Evolutionary conservation across 1,140 invertebrate genomes (phyloP), one percentile per base, ranked within the genome.

Genomic region (Drosophila trapezifrons): DNA sequence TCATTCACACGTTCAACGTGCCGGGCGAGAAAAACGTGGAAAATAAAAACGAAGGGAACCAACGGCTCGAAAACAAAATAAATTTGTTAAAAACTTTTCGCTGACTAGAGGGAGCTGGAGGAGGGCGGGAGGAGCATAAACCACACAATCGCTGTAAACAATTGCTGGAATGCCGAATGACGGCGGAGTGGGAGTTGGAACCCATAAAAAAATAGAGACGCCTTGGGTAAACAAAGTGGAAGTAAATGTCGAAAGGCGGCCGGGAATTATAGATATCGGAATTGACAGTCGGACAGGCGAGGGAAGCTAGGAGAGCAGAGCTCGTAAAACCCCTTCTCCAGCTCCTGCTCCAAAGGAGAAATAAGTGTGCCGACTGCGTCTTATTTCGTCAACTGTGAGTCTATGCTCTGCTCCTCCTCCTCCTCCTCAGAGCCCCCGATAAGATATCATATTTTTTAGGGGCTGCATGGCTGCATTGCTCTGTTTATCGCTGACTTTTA

Each of bases 141-240:
- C 81, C 81, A 75, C 81, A 75, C 71, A 74, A 76, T 57, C 52
- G 66, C 69, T 73, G 72, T 87, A 79, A 83, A 86, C 83, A 86
- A 86, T 80, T 78, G 74, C 42, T 49, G 58, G 73, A 69, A 69
- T 56, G 62, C 27, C 27, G 56, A 6, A 32, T 32, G 56, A 3
- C n/a, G 13, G 29, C 15, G 45, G 57, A 72, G 49, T 65, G 45
- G 38, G 40, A 18, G 56, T 54, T 37, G 63, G 59, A 51, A 60
- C 10, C 79, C 79, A 78, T 85, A 80, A 71, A 58, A 29, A 42
- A 55, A 58, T 43, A 69, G 46, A 60, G 32, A 77, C 38, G 58
- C 51, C 47, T 65, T 47, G 57, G 64, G 75, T 86, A 86, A 86
- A 86, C 82, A 86, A 79, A 81, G 54, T 65, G 74, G 64, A 66